Conservation (phyloP, 2,113 vertebrate species). For the Datnioides undecimradiatus region DNA sequence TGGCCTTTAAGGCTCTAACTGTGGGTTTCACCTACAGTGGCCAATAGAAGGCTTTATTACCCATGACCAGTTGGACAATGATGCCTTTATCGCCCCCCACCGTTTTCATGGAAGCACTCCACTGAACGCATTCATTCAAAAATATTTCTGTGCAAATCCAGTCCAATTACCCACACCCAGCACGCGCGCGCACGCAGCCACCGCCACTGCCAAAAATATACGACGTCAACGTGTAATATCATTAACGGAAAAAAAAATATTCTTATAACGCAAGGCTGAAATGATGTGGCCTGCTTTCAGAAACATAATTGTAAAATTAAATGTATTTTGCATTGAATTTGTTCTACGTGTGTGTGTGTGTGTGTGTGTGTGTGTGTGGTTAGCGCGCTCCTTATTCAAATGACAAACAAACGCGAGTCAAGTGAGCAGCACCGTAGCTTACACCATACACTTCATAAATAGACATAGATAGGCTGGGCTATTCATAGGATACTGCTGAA, state of each 20-base stretch:
- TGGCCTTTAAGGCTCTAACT: not conserved
- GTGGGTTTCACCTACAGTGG: slow-evolving; percentile 21
- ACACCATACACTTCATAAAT: not conserved
- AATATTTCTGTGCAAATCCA: slow-evolving; percentile 50
- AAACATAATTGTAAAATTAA: not conserved
- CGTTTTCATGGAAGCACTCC: slow-evolving; percentile 43
- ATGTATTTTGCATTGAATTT: not conserved
- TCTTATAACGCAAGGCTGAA: rapidly evolving
- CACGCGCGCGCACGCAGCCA: not conserved
- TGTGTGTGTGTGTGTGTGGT: no score
- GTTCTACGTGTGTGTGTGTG: no score
- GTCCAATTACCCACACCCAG: not conserved
- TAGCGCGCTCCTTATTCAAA: not conserved
- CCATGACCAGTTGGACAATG: slow-evolving; percentile 35
- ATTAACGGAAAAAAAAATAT: not conserved
- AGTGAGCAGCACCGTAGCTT: not conserved
- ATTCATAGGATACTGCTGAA: slow-evolving; percentile 2
- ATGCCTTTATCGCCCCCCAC: slow-evolving; percentile 71
- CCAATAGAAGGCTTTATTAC: slow-evolving; percentile 31
- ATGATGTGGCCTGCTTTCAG: no score
- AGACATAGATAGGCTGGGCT: not conserved
- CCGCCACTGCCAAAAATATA: not conserved
- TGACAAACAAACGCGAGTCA: slow-evolving; percentile 29
- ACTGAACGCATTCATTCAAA: slow-evolving; percentile 57
- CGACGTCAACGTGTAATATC: slow-evolving; percentile 9